Evolutionary conservation across 2,113 vertebrate genomes (phyloP).

Genomic region (Pipa parva): DNA sequence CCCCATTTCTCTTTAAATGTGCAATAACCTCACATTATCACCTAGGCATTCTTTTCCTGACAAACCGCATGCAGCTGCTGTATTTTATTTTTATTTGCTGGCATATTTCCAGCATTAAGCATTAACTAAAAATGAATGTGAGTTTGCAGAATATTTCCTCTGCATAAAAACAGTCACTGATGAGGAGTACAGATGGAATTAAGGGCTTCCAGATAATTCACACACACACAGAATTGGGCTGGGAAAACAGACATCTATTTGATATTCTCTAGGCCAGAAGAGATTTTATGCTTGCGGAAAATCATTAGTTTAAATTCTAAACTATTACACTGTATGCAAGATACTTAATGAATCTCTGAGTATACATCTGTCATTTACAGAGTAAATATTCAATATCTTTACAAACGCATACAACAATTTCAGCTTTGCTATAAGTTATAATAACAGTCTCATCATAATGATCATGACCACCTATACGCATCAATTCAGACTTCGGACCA

Average conservation of each 20-base stretch:
- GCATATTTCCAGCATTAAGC: background rate
- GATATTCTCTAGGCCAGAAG: slow-evolving; percentile 21
- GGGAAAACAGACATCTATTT: slow-evolving; percentile 29
- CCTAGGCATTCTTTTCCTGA: no score
- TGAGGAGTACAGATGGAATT: slow-evolving; percentile 24
- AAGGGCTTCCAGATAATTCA: slow-evolving; percentile 34
- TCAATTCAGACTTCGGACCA: no score
- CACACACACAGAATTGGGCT: slow-evolving; percentile 11
- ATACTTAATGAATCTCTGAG: background rate
- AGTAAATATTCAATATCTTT: no score
- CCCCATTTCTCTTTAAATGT: no score
- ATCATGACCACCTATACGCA: no score
- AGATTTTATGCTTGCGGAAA: slow-evolving; percentile 10
- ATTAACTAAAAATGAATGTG: slow-evolving; percentile 17
- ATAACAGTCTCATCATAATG: no score
- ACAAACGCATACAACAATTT: no score
- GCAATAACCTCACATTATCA: no score
- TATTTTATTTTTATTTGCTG: slow-evolving; percentile 6
- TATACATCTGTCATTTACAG: background rate
- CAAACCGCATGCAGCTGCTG: background rate
- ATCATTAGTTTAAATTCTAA: slow-evolving; percentile 18
- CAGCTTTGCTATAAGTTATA: no score
- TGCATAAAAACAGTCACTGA: slow-evolving; percentile 14
- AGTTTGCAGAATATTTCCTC: slow-evolving; percentile 7
- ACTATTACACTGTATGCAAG: slow-evolving; percentile 5